Evolutionary conservation across 2,113 vertebrate genomes (phyloP).

Genomic region (Pachyramphus minor): DNA sequence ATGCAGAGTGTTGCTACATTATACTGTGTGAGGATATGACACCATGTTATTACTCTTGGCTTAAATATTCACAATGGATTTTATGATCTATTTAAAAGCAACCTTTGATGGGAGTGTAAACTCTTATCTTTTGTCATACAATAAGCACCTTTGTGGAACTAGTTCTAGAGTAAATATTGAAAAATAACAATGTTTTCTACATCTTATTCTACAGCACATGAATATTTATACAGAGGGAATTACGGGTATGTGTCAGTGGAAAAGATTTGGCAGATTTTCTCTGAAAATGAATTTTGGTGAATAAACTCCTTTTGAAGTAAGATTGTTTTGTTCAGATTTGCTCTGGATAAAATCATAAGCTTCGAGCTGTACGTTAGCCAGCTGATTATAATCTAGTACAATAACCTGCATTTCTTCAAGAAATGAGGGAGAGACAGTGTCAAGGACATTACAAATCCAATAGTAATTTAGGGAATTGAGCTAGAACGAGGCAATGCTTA

Average conservation of each 20-base stretch:
- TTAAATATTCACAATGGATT: constrained; percentile 64
- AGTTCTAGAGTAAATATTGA: constrained; percentile 44
- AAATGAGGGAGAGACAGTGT: background rate
- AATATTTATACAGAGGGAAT: constrained; percentile 15
- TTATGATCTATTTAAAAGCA: constrained; percentile 55
- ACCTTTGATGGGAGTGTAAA: constrained; percentile 27
- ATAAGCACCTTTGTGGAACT: background rate
- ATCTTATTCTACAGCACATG: background rate
- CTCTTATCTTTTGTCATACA: constrained; percentile 1
- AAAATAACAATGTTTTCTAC: constrained; percentile 25
- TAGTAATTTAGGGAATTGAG: constrained; percentile 22
- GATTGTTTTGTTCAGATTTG: background rate
- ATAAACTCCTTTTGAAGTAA: constrained; percentile 15
- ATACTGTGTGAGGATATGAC: constrained; percentile 53
- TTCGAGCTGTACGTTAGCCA: background rate
- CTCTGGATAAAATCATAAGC: constrained; percentile 16
- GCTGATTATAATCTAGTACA: constrained; percentile 23
- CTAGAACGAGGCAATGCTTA: background rate
- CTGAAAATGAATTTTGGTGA: constrained; percentile 36
- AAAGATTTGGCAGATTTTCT: constrained; percentile 28
- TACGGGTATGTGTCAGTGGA: background rate
- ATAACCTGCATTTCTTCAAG: constrained; percentile 53
- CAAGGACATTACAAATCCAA: constrained; percentile 41
- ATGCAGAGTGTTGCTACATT: constrained; percentile 49
- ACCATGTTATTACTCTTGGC: constrained; percentile 55